Base-by-base conservation (phyloP, 2,888 invertebrate genomes). In the Tigriopus californicus region DNA sequence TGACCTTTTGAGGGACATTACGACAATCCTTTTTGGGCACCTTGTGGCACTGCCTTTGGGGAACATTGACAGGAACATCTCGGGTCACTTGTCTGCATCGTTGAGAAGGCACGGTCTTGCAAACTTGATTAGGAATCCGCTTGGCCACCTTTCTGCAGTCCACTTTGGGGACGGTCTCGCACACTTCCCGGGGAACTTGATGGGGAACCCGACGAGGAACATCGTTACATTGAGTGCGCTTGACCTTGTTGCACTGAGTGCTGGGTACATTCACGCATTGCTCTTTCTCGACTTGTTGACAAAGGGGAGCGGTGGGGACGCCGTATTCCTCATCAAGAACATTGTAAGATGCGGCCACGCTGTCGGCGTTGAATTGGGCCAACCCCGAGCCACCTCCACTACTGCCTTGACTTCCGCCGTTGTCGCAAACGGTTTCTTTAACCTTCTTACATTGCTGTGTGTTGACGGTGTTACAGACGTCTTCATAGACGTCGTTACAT, bases 401-500 rank as follows among this genome's bases (percentile, higher is more conserved):
- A 24, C 12, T 20, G 4, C 18, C 56, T n/a, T 10, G 5, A 11
- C 12, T n/a, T 15, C 15, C 10, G 1, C 48, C 48, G 33, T 58
- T n/a, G 12, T n/a, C 15, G 42, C 51, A 49, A 42, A 24, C 51
- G 3, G 6, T 41, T 40, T 49, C 49, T 2, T 15, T 20, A 33
- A 49, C 41, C 11, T 6, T 24, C 25, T 49, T n/a, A 18, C 47
- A 49, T 25, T 47, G 24, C 1, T 52, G 15, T 25, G 51, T 11
- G 44, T 59, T 41, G 10, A 24, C 41, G 22, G 59, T 52, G 41
- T 59, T 52, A 42, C 59, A 59, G 20, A 52, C 52, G 11, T 48
- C 40, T 15, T 59, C 59, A 20, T 41, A 18, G 12, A 59, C 52
- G 48, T 48, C 41, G 5, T 22, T 22, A 24, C 59, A 59, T 41